Conservation (phyloP, 2,888 invertebrate species). For the Sialis fuliginosa region DNA sequence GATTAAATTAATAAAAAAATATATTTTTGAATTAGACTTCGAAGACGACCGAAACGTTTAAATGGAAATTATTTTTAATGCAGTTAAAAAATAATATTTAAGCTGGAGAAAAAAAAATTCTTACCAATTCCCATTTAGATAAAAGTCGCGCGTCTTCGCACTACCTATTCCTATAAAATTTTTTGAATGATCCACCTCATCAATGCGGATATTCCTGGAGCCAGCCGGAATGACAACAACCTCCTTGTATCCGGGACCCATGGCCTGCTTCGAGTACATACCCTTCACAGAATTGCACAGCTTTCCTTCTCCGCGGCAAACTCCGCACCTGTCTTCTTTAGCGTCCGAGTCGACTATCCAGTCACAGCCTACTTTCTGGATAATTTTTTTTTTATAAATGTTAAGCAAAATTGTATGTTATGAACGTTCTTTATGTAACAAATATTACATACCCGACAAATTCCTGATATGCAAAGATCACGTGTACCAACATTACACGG, state of each 20-base stretch:
- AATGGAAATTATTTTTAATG: not conserved
- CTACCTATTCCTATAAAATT: conserved; percentile 68
- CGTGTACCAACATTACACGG: conserved; percentile 65
- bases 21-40: not conserved
- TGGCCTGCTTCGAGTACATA: conserved; percentile 29
- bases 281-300: conserved; percentile 56
- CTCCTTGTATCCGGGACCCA: conserved; percentile 29
- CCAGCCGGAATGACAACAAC: conserved; percentile 37
- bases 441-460: conserved; percentile 40
- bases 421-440: no score
- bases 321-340: conserved; percentile 68
- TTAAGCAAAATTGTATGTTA: no score
- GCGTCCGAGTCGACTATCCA: conserved; percentile 68
- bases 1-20: no score
- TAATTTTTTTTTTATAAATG: not conserved
- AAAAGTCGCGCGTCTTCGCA: conserved; percentile 48
- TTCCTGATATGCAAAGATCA: conserved; percentile 68
- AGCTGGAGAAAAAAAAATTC: conserved; percentile 8
- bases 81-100: conserved; percentile 3
- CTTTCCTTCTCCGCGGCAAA: conserved; percentile 70
- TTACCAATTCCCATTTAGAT: conserved; percentile 63
- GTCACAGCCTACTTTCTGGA: conserved; percentile 80
- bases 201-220: conserved; percentile 38
- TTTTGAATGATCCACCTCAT: conserved; percentile 50
- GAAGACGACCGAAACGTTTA: conserved; percentile 8